Percentiles rank a stretch among this genome's conserved stretches.
phyloP scores from a whole-genome alignment of 1,140 invertebrate genomes.

The Atopsyche davidsoni region DNA sequence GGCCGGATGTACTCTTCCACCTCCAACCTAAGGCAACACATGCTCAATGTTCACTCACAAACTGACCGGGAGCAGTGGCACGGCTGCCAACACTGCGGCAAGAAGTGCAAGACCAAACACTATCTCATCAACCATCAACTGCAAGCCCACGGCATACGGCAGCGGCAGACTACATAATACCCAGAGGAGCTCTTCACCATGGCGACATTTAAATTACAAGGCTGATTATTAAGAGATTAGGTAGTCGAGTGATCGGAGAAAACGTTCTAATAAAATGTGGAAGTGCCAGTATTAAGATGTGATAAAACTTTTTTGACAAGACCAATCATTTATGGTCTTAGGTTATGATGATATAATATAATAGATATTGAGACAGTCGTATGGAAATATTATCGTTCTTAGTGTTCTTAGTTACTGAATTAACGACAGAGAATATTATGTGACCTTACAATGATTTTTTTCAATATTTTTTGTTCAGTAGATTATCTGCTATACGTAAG shows the following conservation, averaged over 20 bases:
- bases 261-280: conserved; percentile 23
- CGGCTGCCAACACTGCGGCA: conserved; percentile 64
- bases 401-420: too few relatives aligned
- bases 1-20: conserved; percentile 62
- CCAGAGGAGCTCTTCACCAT: conserved; percentile 5
- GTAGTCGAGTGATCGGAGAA: conserved; percentile 6
- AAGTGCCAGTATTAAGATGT: conserved; percentile 32
- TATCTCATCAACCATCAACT: conserved; percentile 71
- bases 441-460: too few relatives aligned
- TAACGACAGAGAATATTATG: too few relatives aligned
- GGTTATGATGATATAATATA: too few relatives aligned
- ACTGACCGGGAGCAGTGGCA: conserved; percentile 64
- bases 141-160: conserved; percentile 65
- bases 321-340: conserved; percentile 3
- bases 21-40: conserved; percentile 64
- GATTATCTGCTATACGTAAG: too few relatives aligned
- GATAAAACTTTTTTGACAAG: conserved; percentile 20
- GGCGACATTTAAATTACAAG: conserved; percentile 16
- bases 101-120: conserved; percentile 70
- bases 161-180: conserved; percentile 48
- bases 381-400: too few relatives aligned
- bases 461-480: too few relatives aligned
- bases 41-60: conserved; percentile 66
- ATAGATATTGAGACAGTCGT: too few relatives aligned
- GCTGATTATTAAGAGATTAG: conserved; percentile 20